Evolutionary conservation across 2,797 vertebrate species (phyloP).

Genomic region (Alcedo atthis): DNA sequence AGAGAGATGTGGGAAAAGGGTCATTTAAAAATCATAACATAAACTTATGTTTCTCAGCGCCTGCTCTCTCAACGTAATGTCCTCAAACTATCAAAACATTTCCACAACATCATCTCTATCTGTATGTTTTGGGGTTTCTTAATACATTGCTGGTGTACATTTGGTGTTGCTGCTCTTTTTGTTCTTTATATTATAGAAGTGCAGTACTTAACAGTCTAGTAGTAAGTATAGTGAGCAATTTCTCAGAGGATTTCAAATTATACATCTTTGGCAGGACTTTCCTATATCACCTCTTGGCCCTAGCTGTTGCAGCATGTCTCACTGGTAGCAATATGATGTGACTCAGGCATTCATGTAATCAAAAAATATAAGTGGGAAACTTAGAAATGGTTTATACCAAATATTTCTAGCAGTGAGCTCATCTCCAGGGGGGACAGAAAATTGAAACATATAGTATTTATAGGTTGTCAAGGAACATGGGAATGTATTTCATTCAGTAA

Average conservation of each 20-base stretch:
- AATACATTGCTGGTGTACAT: not conserved
- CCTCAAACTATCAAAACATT: constrained; percentile 1
- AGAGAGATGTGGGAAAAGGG: not conserved
- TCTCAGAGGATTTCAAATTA: not conserved
- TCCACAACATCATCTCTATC: not conserved
- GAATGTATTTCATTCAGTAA: not conserved
- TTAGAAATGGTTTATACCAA: not conserved
- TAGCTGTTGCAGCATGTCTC: not conserved
- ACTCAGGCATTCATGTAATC: not conserved
- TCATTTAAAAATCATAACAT: not conserved
- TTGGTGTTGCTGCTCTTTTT: not conserved
- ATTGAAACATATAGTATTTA: not conserved
- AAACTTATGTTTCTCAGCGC: constrained; percentile 8
- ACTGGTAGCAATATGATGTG: not conserved
- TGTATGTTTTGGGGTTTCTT: not conserved
- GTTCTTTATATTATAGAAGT: not conserved
- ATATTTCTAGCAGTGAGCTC: not conserved
- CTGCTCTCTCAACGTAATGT: not conserved
- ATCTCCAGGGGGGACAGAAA: not conserved
- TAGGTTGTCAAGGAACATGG: not conserved
- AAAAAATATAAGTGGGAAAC: not conserved
- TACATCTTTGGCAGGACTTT: not conserved
- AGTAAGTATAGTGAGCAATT: not conserved
- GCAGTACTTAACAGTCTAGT: not conserved
- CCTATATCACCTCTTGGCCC: not conserved